Conservation (phyloP, 92 coral and sea anemone genomes). For the Ricordea florida region DNA sequence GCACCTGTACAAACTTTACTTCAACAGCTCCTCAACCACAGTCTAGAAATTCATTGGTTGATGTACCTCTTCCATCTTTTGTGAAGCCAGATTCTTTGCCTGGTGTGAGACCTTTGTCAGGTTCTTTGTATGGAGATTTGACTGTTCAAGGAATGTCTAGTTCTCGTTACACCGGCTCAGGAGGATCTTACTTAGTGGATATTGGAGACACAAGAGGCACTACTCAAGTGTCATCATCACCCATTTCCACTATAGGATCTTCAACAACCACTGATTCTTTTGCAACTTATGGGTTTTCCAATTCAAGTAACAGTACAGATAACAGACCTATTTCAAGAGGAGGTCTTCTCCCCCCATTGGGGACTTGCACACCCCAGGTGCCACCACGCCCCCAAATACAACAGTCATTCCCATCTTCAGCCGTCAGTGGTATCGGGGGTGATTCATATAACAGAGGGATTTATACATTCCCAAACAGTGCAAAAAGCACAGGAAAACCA, state of each 20-base stretch:
- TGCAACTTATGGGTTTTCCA: background rate
- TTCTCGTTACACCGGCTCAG: no score
- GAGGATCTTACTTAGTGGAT: background rate
- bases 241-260: background rate
- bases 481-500: background rate
- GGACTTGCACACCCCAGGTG: background rate
- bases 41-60: conserved; percentile 58
- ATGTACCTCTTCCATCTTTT: conserved; percentile 32
- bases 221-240: background rate
- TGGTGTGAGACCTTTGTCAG: background rate
- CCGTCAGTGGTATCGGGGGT: background rate
- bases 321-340: conserved; percentile 29
- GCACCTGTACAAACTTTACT: background rate
- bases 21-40: background rate
- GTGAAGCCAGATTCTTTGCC: background rate
- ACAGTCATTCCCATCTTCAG: background rate
- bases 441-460: conserved; percentile 2
- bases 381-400: conserved; percentile 18
- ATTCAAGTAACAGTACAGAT: background rate
- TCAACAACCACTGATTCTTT: background rate
- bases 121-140: no score
- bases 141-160: no score
- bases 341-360: conserved; percentile 23
- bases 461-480: conserved; percentile 2
- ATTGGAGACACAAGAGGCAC: conserved; percentile 15